phyloP scores from a whole-genome alignment of 2,113 vertebrate species.

The Sinocyclocheilus anshuiensis region DNA sequence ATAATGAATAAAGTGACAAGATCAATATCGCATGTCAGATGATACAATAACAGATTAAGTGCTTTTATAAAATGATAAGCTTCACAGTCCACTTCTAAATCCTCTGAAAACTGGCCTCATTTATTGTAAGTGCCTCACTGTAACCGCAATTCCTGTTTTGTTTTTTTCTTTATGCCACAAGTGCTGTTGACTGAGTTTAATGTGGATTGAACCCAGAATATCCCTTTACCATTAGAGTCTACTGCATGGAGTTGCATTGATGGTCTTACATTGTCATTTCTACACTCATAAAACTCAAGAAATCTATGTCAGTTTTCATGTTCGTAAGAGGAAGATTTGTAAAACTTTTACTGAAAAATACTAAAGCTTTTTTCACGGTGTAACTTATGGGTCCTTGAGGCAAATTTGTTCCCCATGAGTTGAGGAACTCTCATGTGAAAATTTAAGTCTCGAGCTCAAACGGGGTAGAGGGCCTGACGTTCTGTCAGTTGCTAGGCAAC shows the following conservation, averaged over 20 bases:
- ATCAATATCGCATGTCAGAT: not conserved
- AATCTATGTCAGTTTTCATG: not conserved
- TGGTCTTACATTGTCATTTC: not conserved
- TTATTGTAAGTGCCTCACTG: not conserved
- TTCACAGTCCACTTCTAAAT: not conserved
- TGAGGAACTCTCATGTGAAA: conserved; percentile 1
- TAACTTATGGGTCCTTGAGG: conserved; percentile 7
- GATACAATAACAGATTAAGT: not conserved
- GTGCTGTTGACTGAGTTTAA: not conserved
- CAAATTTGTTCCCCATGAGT: conserved; percentile 19
- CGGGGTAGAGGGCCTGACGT: not conserved
- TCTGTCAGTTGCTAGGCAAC: conserved; percentile 37
- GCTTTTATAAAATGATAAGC: not conserved
- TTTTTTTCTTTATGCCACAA: not conserved
- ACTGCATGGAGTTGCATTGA: not conserved
- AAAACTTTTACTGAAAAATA: not conserved
- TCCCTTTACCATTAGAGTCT: not conserved
- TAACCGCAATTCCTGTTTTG: not conserved
- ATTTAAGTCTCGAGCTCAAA: conserved; percentile 19
- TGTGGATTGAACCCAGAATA: not conserved
- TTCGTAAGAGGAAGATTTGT: not conserved
- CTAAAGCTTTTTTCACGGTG: not conserved
- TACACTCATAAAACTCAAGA: not conserved
- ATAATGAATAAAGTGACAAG: no score
- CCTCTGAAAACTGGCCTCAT: not conserved